Conservation (phyloP, 2,113 vertebrate species). For the Puffinus mauretanicus region DNA sequence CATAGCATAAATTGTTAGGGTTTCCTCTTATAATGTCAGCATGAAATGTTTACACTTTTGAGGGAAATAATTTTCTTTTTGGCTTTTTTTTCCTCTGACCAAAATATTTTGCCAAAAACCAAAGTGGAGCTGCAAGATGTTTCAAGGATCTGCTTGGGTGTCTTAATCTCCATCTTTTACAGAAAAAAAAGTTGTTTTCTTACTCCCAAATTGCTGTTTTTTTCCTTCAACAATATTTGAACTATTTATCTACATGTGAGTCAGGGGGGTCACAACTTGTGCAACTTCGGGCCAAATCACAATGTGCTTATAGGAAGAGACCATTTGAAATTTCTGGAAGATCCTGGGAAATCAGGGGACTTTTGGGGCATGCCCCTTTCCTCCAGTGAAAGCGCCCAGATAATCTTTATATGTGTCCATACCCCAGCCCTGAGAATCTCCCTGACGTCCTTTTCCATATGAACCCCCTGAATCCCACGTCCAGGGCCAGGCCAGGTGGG, state of each 20-base stretch:
- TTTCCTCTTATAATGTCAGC: not conserved
- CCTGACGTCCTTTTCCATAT: not conserved
- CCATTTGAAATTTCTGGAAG: not conserved
- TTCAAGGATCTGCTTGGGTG: not conserved
- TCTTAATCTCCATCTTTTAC: not conserved
- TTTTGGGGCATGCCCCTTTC: not conserved
- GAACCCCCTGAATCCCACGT: accelerated
- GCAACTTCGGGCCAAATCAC: not conserved
- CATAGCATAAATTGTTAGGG: not conserved
- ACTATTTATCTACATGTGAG: not conserved
- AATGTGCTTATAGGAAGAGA: not conserved
- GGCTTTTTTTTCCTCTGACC: not conserved
- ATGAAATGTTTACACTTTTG: not conserved
- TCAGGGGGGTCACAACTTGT: not conserved
- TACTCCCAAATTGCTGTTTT: not conserved
- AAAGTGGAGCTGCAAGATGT: not conserved
- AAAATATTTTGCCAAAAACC: not conserved
- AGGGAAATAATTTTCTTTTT: not conserved
- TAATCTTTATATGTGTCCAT: accelerated
- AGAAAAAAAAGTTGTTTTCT: not conserved
- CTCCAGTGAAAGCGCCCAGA: not conserved
- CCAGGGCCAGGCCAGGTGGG: not conserved
- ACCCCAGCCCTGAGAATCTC: not conserved
- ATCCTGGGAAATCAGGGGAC: not conserved
- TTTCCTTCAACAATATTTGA: not conserved